These are phyloP conservation scores for Paraescarpia echinospica DNA, from an alignment of 1,140 invertebrate genomes.

Conservation along the genomic window DNA sequence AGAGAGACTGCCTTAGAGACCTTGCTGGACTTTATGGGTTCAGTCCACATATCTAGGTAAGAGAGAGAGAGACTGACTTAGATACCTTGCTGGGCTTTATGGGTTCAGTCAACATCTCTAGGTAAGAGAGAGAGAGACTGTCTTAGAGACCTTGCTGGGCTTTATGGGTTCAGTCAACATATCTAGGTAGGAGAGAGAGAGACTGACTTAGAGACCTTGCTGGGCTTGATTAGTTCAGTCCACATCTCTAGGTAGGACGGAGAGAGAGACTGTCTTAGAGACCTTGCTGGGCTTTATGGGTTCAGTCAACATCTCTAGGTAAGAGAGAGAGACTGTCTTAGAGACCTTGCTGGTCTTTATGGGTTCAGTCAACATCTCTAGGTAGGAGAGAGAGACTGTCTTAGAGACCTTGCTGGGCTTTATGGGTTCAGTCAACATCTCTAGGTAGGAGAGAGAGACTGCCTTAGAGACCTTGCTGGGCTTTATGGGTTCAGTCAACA, in stretches of 20 bases:
- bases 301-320: constrained; percentile 80
- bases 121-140: constrained; percentile 80
- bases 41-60: constrained; percentile 77
- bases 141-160: constrained; percentile 85
- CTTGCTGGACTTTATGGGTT: constrained; percentile 90
- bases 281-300: constrained; percentile 89
- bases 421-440: constrained; percentile 89
- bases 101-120: too few species aligned
- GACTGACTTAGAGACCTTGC: background rate
- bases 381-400: constrained; percentile 84
- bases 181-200: constrained; percentile 52
- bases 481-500: too few species aligned
- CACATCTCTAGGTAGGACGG: constrained; percentile 54
- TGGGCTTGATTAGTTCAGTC: too few species aligned
- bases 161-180: constrained; percentile 94
- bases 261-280: constrained; percentile 87
- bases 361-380: too few species aligned
- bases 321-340: constrained; percentile 17
- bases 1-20: constrained; percentile 86
- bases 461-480: background rate
- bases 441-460: constrained; percentile 47
- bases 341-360: background rate
- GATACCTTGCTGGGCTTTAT: background rate
- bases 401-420: constrained; percentile 89
- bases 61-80: background rate